phyloP scores from a whole-genome alignment of 2,888 invertebrate species.

The Carpatolechia fugitivella region DNA sequence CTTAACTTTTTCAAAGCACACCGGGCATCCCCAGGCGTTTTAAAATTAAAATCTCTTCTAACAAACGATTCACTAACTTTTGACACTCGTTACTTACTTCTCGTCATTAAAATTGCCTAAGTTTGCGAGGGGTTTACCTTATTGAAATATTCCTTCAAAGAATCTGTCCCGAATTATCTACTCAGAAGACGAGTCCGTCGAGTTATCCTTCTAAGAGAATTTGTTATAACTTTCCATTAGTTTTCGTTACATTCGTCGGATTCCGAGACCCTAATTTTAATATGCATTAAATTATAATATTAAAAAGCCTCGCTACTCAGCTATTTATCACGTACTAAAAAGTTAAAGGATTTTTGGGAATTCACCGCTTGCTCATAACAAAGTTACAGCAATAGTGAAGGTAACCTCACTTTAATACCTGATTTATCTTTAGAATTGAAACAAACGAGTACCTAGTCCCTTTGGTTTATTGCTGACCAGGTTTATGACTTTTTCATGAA shows the following conservation, averaged over 20 bases:
- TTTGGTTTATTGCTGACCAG: neutral
- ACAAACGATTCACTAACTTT: neutral
- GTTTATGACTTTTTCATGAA: constrained; percentile 10
- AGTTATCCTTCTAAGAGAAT: constrained; percentile 47
- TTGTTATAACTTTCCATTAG: constrained; percentile 25
- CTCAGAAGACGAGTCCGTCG: constrained; percentile 36
- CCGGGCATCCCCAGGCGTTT: neutral
- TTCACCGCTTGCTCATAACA: too few relatives aligned
- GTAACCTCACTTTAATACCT: too few relatives aligned
- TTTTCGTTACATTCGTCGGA: neutral
- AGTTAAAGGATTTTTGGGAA: too few relatives aligned
- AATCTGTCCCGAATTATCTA: constrained; percentile 33
- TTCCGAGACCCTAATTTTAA: neutral
- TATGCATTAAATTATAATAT: too few relatives aligned
- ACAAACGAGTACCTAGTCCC: neutral
- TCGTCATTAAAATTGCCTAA: neutral
- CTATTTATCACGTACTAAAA: too few relatives aligned
- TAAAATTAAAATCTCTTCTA: neutral
- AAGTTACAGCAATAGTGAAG: too few relatives aligned
- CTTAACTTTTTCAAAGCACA: neutral
- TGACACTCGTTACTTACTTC: neutral
- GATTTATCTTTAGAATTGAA: neutral
- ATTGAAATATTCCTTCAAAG: constrained; percentile 10
- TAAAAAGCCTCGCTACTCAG: too few relatives aligned
- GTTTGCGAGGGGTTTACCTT: neutral